Evolutionary conservation across 2,113 vertebrate genomes (phyloP).

Genomic region (Lophochroa leadbeateri): DNA sequence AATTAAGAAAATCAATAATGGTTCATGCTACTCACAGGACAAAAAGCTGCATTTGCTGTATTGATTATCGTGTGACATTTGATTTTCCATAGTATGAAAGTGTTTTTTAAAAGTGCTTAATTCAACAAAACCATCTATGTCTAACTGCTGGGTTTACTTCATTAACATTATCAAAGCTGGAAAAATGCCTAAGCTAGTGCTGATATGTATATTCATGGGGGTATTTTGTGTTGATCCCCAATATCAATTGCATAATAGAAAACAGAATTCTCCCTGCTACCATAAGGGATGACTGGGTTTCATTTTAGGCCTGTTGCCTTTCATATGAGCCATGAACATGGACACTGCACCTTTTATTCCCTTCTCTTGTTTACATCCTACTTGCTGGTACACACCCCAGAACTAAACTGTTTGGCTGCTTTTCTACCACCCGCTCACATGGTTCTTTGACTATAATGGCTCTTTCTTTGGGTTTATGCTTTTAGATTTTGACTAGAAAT

Average conservation of each 20-base stretch:
- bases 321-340: not conserved
- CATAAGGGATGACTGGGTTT: not conserved
- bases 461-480: not conserved
- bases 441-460: not conserved
- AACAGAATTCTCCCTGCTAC: not conserved
- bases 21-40: not conserved
- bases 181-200: not conserved
- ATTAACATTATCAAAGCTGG: not conserved
- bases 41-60: not conserved
- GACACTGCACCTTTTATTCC: not conserved
- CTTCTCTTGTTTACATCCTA: not conserved
- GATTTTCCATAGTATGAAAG: not conserved
- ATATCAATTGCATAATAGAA: not conserved
- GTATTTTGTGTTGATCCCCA: not conserved
- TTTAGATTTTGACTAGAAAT: not conserved
- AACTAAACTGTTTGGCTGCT: not conserved
- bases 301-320: not conserved
- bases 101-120: not conserved
- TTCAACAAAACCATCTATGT: not conserved
- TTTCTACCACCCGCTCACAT: not conserved
- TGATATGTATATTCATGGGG: not conserved
- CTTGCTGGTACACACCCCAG: not conserved
- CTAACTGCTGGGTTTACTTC: not conserved
- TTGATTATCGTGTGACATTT: not conserved
- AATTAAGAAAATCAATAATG: not conserved